Conservation (phyloP, 1,140 invertebrate genomes). For the Drosophila burlai region DNA sequence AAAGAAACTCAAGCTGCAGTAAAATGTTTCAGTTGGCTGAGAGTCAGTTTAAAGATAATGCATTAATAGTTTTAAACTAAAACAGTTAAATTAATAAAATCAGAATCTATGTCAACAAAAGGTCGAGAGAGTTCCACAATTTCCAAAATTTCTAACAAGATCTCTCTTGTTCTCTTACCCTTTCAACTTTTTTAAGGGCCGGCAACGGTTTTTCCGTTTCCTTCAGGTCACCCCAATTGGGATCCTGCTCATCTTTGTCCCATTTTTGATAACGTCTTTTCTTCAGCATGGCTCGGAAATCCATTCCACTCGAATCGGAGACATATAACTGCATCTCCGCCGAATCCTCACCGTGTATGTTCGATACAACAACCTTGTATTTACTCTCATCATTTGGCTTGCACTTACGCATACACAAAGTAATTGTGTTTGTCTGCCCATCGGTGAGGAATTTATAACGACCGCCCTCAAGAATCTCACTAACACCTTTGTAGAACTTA, state of each 20-base stretch:
- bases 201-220: slow-evolving; percentile 95
- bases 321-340: slow-evolving; percentile 98
- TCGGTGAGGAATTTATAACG: slow-evolving; percentile 96
- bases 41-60: slow-evolving; percentile 6
- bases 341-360: slow-evolving; percentile 96
- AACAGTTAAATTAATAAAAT: neutral
- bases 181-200: slow-evolving; percentile 95
- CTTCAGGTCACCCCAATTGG: slow-evolving; percentile 96
- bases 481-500: slow-evolving; percentile 97
- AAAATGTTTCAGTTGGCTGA: neutral
- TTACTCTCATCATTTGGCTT: slow-evolving; percentile 99
- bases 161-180: slow-evolving; percentile 87
- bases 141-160: neutral
- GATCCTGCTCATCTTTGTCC: slow-evolving; percentile 94
- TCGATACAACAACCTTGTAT: slow-evolving; percentile 96
- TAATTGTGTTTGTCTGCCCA: slow-evolving; percentile 94
- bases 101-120: slow-evolving; percentile 27
- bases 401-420: slow-evolving; percentile 97
- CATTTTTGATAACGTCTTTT: slow-evolving; percentile 98
- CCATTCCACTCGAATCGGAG: slow-evolving; percentile 98
- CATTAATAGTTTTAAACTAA: neutral
- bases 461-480: slow-evolving; percentile 96
- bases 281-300: slow-evolving; percentile 99
- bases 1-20: slow-evolving; percentile 9
- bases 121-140: slow-evolving; percentile 7